Evolutionary conservation across 2,113 vertebrate species (phyloP).

Genomic region (Hemicordylus capensis): DNA sequence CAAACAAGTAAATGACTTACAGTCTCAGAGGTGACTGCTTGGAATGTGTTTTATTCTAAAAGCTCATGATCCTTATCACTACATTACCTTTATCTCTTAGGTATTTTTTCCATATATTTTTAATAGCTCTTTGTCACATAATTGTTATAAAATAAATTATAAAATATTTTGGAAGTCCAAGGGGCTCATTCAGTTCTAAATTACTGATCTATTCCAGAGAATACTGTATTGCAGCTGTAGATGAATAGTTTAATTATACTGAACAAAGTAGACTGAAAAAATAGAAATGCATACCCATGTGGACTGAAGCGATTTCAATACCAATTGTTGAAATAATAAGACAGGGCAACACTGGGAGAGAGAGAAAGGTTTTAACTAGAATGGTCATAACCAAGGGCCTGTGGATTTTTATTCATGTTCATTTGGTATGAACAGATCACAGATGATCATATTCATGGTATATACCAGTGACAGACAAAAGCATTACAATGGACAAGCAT

Average conservation of each 20-base stretch:
- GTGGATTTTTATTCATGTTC: not conserved
- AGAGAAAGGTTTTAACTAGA: not conserved
- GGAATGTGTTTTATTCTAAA: not conserved
- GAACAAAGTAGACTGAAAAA: not conserved
- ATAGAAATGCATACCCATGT: not conserved
- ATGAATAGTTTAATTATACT: not conserved
- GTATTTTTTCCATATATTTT: constrained; percentile 15
- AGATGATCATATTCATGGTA: not conserved
- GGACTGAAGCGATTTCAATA: not conserved
- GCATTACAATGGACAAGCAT: no score
- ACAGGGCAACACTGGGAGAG: not conserved
- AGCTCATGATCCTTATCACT: constrained; percentile 9
- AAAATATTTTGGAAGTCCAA: constrained; percentile 28
- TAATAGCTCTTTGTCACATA: not conserved
- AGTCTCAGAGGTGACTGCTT: constrained; percentile 5
- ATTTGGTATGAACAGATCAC: not conserved
- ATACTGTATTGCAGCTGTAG: not conserved
- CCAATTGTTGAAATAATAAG: not conserved
- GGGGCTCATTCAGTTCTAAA: not conserved
- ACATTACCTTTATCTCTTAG: not conserved
- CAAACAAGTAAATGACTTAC: constrained; percentile 8
- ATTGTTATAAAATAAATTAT: constrained; percentile 8
- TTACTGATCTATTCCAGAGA: not conserved
- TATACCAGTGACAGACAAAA: no score
- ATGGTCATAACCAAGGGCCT: not conserved